Conservation (phyloP, 2,797 vertebrate species). For the Rhadinocentrus ornatus region DNA sequence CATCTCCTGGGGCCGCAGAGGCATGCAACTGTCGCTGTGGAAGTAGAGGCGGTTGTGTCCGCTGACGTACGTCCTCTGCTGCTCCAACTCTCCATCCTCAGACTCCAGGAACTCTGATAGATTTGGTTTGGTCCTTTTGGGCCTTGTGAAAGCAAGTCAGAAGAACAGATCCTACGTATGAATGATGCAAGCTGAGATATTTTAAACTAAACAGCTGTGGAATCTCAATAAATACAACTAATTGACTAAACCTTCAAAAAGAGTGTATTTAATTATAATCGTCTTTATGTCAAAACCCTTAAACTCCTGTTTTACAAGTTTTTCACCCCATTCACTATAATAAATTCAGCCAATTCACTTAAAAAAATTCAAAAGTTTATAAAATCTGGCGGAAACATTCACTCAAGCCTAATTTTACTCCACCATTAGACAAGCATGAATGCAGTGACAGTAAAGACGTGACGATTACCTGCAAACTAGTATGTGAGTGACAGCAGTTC, state of each 20-base stretch:
- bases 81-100: conserved; percentile 96
- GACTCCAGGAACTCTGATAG: conserved; percentile 97
- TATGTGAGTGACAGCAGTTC: conserved; percentile 96
- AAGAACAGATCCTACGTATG: background rate
- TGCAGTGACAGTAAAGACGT: background rate
- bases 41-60: conserved; percentile 99
- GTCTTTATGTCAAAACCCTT: background rate
- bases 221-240: background rate
- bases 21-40: conserved; percentile 98
- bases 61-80: conserved; percentile 95
- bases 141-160: conserved; percentile 75
- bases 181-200: background rate
- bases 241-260: background rate
- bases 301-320: background rate
- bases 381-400: background rate
- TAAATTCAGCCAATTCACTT: conserved; percentile 4
- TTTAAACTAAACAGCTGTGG: background rate
- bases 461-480: conserved; percentile 92
- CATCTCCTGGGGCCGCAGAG: conserved; percentile 98
- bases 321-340: background rate
- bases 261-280: background rate
- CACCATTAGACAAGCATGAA: background rate
- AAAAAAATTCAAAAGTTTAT: too few species aligned
- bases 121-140: conserved; percentile 96
- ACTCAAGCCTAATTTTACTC: background rate